Base-by-base conservation (phyloP, 2,797 vertebrate genomes). In the Lithobates pipiens region DNA sequence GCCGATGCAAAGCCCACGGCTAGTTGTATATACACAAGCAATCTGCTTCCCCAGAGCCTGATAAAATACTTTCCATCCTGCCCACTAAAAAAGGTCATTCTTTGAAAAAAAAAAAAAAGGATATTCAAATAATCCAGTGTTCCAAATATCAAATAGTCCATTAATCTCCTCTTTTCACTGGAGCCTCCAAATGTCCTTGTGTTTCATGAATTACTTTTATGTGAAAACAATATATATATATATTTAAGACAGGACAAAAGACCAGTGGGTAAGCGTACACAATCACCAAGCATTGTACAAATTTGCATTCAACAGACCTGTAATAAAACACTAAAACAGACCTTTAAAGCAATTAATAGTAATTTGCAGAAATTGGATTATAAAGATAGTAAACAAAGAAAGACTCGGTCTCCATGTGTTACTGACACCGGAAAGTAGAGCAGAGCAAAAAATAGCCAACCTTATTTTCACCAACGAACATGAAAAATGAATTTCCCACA, bases 151-250 rank as follows among this genome's bases (percentile, higher is more conserved):
- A 78, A 25, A 16, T 65, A 65, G 25, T 65, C 39, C 10, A 78
- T 78, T 78, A 67, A 78, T 78, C 76, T 78, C n/a, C 29, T 36
- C 8, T 39, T 78, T 61, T 29, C 18, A 7, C 34, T 23, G 15
- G 13, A 42, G 77, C 36, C 77, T 72, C 13, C 36, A 32, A 77
- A 67, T 44, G 34, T 18, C 76, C 76, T 77, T 77, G 76, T 77
- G 69, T 36, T 77, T 65, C 23, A 21, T 32, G 39, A 75, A 8
- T 71, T 39, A 6, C 32, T 71, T 71, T 39, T 39, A 39, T 39
- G 39, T 39, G 39, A 39, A 39, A 39, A 39, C 0, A 39, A 39
- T 1, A 72, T 44, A 42, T 39, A 39, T 36, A 39, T 39, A 39
- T 39, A 39, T 39, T 39, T 39, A 39, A 76, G 25, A 46, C 42